Conservation (phyloP, 2,797 vertebrate genomes). For the Alauda arvensis region DNA sequence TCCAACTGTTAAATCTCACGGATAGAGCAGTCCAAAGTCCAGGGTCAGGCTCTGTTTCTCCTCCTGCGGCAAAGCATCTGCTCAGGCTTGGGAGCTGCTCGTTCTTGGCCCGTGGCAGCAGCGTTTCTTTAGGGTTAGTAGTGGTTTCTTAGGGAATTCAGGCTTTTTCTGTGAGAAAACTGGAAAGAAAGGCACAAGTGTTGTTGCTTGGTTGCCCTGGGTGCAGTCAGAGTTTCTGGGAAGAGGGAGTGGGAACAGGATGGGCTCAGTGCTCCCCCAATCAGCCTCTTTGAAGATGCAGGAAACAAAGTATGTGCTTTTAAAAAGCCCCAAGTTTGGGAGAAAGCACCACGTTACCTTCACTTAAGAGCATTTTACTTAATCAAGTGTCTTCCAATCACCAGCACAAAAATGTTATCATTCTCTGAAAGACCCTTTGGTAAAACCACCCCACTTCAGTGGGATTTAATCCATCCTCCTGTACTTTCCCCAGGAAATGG, state of each 20-base stretch:
- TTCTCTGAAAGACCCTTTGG: background rate
- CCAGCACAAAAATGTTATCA: background rate
- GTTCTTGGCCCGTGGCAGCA: background rate
- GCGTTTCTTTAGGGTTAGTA: background rate
- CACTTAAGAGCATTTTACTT: background rate
- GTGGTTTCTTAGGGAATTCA: background rate
- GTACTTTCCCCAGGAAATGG: background rate
- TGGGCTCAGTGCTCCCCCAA: background rate
- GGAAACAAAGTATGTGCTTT: background rate
- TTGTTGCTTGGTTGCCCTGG: fast-evolving
- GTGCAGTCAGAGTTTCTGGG: background rate
- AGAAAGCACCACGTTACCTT: background rate
- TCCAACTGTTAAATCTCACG: slow-evolving; percentile 12
- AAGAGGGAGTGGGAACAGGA: fast-evolving
- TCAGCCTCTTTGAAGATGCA: background rate
- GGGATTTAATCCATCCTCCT: background rate
- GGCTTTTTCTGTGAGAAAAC: background rate
- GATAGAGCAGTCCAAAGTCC: background rate
- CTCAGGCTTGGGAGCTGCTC: background rate
- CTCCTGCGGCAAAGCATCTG: slow-evolving; percentile 6
- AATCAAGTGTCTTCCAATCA: background rate
- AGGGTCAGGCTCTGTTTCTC: background rate
- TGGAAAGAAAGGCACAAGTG: background rate
- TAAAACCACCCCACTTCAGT: background rate
- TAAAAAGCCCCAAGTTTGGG: background rate